These are phyloP conservation scores for Spongilla lacustris DNA, from an alignment of 37 sponge, comb jelly and placozoan species.

Conservation along the genomic window DNA sequence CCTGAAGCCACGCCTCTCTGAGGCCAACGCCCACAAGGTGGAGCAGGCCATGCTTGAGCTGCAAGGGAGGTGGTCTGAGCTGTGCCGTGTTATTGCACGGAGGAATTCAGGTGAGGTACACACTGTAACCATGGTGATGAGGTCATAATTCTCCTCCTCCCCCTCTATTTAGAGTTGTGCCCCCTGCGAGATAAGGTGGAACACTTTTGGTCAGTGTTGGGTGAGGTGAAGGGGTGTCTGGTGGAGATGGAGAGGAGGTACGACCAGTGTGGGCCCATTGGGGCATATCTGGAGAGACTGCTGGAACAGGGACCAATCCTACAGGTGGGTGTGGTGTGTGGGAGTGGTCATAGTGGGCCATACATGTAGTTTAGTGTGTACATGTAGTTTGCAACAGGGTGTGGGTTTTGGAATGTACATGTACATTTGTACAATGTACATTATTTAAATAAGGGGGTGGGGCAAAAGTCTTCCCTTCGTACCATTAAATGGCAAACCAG, in stretches of 20 bases:
- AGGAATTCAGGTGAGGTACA: not conserved
- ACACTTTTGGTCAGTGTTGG: not conserved
- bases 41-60: conserved; percentile 25
- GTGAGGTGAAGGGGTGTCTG: conserved; percentile 38
- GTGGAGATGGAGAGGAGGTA: conserved; percentile 22
- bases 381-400: not conserved
- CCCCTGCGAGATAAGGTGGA: conserved; percentile 22
- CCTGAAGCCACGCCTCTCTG: conserved; percentile 16
- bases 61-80: not conserved
- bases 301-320: conserved; percentile 48
- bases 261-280: conserved; percentile 54
- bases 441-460: too few relatives aligned
- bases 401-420: not conserved
- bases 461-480: too few relatives aligned
- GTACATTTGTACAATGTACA: too few relatives aligned
- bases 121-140: too few relatives aligned
- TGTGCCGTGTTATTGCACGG: conserved; percentile 2
- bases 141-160: too few relatives aligned
- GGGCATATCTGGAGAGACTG: conserved; percentile 50
- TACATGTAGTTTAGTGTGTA: not conserved
- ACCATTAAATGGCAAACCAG: too few relatives aligned
- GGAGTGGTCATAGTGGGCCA: not conserved
- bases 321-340: conserved; percentile 15
- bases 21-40: conserved; percentile 4
- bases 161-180: conserved; percentile 4